Evolutionary conservation across 2,888 invertebrate genomes (phyloP).

Genomic region (Megastigmus dorsalis): DNA sequence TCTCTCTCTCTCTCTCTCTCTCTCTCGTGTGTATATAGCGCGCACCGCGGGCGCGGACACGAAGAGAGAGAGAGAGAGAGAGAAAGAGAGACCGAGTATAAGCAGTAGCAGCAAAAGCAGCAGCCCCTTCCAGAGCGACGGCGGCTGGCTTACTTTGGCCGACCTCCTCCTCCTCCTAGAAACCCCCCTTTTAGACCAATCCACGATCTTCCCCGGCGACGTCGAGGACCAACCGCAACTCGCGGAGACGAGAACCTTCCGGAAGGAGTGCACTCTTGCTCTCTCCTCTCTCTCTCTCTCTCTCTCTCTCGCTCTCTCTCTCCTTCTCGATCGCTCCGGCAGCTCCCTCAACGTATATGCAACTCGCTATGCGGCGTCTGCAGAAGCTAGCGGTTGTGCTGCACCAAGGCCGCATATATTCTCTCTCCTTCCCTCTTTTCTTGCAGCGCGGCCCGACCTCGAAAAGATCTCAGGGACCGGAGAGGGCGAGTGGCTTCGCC

Average conservation of each 20-base stretch:
- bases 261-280: slow-evolving; percentile 61
- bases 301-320: slow-evolving; percentile 40
- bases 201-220: slow-evolving; percentile 64
- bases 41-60: slow-evolving; percentile 27
- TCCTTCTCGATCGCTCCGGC: slow-evolving; percentile 26
- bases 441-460: not conserved
- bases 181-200: slow-evolving; percentile 68
- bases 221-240: slow-evolving; percentile 61
- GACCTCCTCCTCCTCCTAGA: slow-evolving; percentile 60
- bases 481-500: too few species aligned
- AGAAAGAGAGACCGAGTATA: not conserved
- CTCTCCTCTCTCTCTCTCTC: slow-evolving; percentile 43
- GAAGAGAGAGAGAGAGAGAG: not conserved
- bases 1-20: too few species aligned
- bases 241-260: slow-evolving; percentile 58
- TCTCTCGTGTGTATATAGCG: too few species aligned
- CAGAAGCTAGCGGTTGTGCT: not conserved
- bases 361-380: not conserved
- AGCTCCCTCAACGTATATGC: not conserved
- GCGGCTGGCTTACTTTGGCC: slow-evolving; percentile 38
- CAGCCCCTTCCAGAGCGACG: slow-evolving; percentile 43
- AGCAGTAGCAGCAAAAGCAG: slow-evolving; percentile 27
- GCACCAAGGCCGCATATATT: slow-evolving; percentile 1
- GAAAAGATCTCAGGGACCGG: too few species aligned
- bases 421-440: slow-evolving; percentile 1